Evolutionary conservation across 1,140 invertebrate species (phyloP).

Genomic region (Drosophila kanapiae): DNA sequence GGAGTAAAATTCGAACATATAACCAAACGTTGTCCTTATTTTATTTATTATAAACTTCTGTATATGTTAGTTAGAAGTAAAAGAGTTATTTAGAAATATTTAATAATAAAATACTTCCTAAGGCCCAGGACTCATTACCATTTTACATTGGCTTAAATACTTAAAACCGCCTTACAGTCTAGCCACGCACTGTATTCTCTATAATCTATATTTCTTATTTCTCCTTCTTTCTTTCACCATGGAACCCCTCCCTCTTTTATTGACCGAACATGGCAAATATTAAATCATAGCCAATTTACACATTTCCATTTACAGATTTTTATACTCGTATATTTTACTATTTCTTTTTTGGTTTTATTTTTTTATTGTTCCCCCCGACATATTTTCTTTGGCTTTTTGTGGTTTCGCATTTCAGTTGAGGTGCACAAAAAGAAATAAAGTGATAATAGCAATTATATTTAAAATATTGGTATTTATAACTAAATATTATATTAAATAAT

Average conservation of each 20-base stretch:
- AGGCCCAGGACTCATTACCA: no score
- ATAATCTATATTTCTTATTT: background rate
- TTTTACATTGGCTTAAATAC: background rate
- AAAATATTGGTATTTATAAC: no score
- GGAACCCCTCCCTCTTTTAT: conserved; percentile 11
- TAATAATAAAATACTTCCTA: no score
- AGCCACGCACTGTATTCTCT: background rate
- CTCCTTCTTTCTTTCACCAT: conserved; percentile 6
- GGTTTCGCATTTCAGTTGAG: background rate
- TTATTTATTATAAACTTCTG: background rate
- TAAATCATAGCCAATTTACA: conserved; percentile 76
- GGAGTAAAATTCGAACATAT: background rate
- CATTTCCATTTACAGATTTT: conserved; percentile 55
- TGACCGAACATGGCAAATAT: conserved; percentile 64
- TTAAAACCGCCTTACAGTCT: background rate
- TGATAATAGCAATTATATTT: no score
- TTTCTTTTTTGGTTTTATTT: background rate
- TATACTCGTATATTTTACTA: background rate
- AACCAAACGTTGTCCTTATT: background rate
- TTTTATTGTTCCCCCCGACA: background rate
- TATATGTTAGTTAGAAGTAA: background rate
- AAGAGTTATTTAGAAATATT: background rate
- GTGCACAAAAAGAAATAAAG: background rate
- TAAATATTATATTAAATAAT: no score
- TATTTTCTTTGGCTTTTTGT: conserved; percentile 8